Evolutionary conservation across 1,140 invertebrate species (phyloP), one percentile per base, ranked within the genome.

Genomic region (Antheraea pernyi): DNA sequence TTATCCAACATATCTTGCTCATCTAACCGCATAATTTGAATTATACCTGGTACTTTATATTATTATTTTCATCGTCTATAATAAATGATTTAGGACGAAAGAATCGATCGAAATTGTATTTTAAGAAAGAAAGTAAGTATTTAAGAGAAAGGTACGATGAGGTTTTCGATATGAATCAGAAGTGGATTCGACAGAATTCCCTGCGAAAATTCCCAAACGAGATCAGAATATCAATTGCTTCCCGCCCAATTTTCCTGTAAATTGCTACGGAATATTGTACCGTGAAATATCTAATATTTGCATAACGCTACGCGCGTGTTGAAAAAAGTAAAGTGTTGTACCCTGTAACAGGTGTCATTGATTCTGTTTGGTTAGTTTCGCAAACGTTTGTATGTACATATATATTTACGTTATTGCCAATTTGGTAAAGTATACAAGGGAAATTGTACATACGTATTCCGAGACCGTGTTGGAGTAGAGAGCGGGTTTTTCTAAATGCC

Each of bases 181-280:
- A 80, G 77, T 79, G 75, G 78, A 79, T 78, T 79, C 72, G 72
- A 74, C 74, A 78, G 75, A 77, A 79, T 76, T 74, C 75, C 73
- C 72, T 61, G 67, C 74, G 78, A 80, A 83, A 77, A 80, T 80
- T 79, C 76, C 73, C 68, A 75, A 76, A 82, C 82, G 75, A 74
- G 76, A 79, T 76, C 75, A 70, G 82, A 84, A 84, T 84, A 84
- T 82, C 82, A 84, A 84, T 84, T 79, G 80, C 74, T 80, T 77
- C 78, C 78, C 75, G 75, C 74, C 82, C 82, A 84, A 84, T 84
- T 84, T 84, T 77, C 80, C 77, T 77, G 74, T 72, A 82, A 82
- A 84, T 84, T 84, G 82, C 77, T 76, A 79, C 75, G 70, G 80
- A 80, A 79, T 80, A 82, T 82, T 82, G 78, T 79, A 74, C 78